Evolutionary conservation across 2,888 invertebrate genomes (phyloP).

Genomic region (Temnothorax rugatulus): DNA sequence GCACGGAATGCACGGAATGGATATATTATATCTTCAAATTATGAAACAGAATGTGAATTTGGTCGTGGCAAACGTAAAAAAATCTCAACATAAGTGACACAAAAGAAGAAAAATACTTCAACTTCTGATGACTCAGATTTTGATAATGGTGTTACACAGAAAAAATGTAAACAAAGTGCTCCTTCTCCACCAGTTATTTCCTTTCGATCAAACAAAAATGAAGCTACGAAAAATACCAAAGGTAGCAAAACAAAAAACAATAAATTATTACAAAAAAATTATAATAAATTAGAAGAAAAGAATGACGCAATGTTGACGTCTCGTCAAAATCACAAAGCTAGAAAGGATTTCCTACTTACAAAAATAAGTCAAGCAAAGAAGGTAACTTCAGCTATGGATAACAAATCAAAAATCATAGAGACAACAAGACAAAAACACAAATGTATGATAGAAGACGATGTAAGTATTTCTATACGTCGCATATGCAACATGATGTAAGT

Average conservation of each 20-base stretch:
- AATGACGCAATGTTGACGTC: neutral
- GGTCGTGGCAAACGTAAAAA: slow-evolving; percentile 25
- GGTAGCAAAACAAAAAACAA: neutral
- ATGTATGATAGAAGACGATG: slow-evolving; percentile 2
- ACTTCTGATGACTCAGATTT: slow-evolving; percentile 15
- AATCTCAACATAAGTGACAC: neutral
- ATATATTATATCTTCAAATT: slow-evolving; percentile 23
- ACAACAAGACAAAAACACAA: slow-evolving; percentile 9
- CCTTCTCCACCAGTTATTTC: slow-evolving; percentile 1
- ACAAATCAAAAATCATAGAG: slow-evolving; percentile 2
- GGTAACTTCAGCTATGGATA: neutral
- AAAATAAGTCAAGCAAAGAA: slow-evolving; percentile 17
- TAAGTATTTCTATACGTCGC: neutral
- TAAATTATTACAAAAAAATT: slow-evolving; percentile 3
- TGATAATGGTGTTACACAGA: neutral
- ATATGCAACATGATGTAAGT: slow-evolving; percentile 7
- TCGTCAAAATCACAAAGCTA: neutral
- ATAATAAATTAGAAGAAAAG: neutral
- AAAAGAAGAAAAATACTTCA: slow-evolving; percentile 8
- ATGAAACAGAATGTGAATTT: slow-evolving; percentile 26
- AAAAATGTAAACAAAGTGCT: slow-evolving; percentile 20
- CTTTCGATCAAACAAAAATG: neutral
- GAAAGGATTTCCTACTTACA: slow-evolving; percentile 3
- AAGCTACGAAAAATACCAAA: neutral
- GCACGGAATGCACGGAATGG: slow-evolving; percentile 7